Evolutionary conservation across 2,113 vertebrate genomes (phyloP).

Genomic region (Ammodytes marinus): DNA sequence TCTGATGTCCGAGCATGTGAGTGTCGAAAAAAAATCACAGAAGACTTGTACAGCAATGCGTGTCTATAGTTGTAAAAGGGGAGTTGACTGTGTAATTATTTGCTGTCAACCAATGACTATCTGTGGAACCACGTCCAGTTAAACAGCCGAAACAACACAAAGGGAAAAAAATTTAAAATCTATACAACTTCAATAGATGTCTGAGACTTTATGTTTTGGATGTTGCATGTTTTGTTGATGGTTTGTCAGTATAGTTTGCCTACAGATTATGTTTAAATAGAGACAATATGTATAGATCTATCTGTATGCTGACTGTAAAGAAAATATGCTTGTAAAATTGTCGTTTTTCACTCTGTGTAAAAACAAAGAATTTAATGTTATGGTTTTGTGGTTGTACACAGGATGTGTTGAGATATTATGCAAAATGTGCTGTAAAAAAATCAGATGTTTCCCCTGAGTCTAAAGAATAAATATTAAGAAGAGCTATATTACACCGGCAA

Average conservation of each 20-base stretch:
- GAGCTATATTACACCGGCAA: constrained; percentile 82
- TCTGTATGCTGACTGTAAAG: constrained; percentile 91
- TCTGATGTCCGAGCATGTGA: constrained; percentile 93
- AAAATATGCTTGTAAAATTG: constrained; percentile 95
- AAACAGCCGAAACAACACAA: constrained; percentile 78
- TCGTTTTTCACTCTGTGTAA: constrained; percentile 95
- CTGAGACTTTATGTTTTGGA: constrained; percentile 91
- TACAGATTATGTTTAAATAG: constrained; percentile 87
- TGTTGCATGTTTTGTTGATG: constrained; percentile 97
- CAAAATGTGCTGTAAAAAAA: constrained; percentile 94
- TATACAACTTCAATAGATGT: constrained; percentile 83
- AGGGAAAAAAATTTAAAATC: constrained; percentile 57
- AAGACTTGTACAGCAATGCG: constrained; percentile 86
- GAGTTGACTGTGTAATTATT: constrained; percentile 85
- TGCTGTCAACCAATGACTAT: constrained; percentile 87
- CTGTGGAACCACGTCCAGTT: constrained; percentile 81
- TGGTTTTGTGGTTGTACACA: constrained; percentile 98
- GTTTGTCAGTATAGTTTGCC: constrained; percentile 88
- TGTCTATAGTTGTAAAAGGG: constrained; percentile 90
- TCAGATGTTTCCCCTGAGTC: constrained; percentile 89
- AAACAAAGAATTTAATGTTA: constrained; percentile 89
- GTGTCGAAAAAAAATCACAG: constrained; percentile 80
- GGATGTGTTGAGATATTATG: constrained; percentile 95
- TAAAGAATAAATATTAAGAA: constrained; percentile 97
- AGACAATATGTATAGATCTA: constrained; percentile 88